Conservation (phyloP, 1,140 invertebrate species). For the Gonatopus flavifemur region DNA sequence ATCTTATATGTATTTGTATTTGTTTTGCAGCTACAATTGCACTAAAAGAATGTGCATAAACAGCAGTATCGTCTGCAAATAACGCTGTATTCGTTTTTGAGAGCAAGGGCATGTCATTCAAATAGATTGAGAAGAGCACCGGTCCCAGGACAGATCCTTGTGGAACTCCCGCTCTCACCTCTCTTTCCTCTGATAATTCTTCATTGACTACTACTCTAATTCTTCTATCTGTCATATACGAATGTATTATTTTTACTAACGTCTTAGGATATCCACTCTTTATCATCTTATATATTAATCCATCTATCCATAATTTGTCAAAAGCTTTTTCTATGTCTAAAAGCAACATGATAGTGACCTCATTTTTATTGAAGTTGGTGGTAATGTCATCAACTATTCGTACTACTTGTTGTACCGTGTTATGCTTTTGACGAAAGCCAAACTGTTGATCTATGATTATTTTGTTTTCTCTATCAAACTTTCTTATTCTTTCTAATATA, state of each 20-base stretch:
- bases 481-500: neutral
- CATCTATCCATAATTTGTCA: constrained; percentile 34
- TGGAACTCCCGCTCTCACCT: constrained; percentile 11
- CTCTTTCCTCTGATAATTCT: neutral
- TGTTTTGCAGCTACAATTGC: too few species aligned
- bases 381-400: constrained; percentile 35
- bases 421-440: constrained; percentile 37
- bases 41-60: too few species aligned
- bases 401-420: constrained; percentile 36
- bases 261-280: neutral
- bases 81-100: neutral
- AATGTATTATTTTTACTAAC: constrained; percentile 3
- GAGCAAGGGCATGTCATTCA: constrained; percentile 20
- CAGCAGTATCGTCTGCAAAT: too few species aligned
- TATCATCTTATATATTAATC: constrained; percentile 31
- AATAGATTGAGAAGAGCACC: constrained; percentile 33
- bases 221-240: neutral
- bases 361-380: constrained; percentile 29
- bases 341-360: constrained; percentile 25
- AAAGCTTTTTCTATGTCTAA: constrained; percentile 35
- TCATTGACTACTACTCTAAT: neutral
- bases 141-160: too few species aligned
- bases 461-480: neutral
- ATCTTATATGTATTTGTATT: too few species aligned
- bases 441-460: constrained; percentile 32